Evolutionary conservation across 2,113 vertebrate genomes (phyloP).

Genomic region (Marmota monax): DNA sequence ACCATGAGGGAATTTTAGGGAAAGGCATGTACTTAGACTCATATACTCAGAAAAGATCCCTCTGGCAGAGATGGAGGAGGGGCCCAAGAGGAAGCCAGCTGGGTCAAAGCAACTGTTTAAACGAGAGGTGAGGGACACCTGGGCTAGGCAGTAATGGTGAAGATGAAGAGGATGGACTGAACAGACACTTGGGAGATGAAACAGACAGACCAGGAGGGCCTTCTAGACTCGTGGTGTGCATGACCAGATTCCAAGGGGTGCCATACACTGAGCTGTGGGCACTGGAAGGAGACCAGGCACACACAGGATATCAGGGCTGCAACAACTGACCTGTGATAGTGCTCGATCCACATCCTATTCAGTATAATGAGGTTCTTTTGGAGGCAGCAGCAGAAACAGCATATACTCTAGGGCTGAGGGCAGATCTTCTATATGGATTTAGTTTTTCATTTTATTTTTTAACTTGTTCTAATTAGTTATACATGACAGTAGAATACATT

Average conservation of each 20-base stretch:
- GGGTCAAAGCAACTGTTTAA: background rate
- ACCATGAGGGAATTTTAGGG: background rate
- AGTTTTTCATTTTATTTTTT: too few species aligned
- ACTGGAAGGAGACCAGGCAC: background rate
- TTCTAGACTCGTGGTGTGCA: background rate
- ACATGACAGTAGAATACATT: too few species aligned
- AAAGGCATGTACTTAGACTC: background rate
- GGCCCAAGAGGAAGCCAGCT: background rate
- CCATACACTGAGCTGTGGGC: background rate
- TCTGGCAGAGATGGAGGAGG: background rate
- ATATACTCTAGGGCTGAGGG: background rate
- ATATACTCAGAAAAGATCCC: background rate
- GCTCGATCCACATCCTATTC: background rate
- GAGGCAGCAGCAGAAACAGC: background rate
- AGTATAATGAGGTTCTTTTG: background rate
- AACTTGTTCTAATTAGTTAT: too few species aligned
- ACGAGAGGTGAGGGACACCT: background rate
- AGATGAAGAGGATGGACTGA: background rate
- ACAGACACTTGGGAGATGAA: background rate
- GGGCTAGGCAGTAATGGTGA: background rate
- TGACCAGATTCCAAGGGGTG: background rate
- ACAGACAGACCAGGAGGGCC: background rate
- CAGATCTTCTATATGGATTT: background rate
- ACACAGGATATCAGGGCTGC: background rate
- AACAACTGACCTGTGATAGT: background rate